Base-by-base conservation (phyloP, 2,888 invertebrate genomes). In the Clistopyga incitator region DNA sequence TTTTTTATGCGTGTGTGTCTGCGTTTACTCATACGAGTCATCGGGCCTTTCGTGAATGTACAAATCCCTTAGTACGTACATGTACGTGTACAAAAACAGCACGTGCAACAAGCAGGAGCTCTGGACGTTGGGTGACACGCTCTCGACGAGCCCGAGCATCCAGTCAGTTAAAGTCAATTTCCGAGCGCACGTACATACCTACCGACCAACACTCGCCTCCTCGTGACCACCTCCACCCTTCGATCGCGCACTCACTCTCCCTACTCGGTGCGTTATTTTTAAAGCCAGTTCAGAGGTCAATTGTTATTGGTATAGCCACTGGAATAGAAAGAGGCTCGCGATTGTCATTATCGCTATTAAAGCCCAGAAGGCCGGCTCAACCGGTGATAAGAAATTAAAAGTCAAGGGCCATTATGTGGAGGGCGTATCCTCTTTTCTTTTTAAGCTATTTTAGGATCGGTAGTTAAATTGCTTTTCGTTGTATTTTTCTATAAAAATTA, bases 91-190 rank as follows among this genome's bases (percentile, higher is more conserved):
- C 50, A 38, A 65, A 54, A 52, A 42, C 38, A 74, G 68, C 20
- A 71, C 64, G 65, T 64, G 74, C 78, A 70, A 78, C 74, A 70
- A 72, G 47, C 56, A 54, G 52, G 52, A 54, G 61, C 72, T 82
- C 78, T 70, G 75, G 47, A 64, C 78, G 82, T 75, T 78, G 75
- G 70, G 68, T 70, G 78, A 64, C 78, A 45, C 68, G 78, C 47
- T 34, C 45, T 42, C 52, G 54, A n/a, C 68, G 38, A 61, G 70
- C 38, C 20, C n/a, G 6, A 42, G n/a, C 56, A 64, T 54, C 64
- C 56, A 78, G 78, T 75, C 74, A 65, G 64, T 78, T 78, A 78
- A 42, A 72, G 71, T 72, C 72, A 71, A 78, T 78, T 78, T 71
- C 25, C 64, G 54, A 78, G 25, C 71, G 38, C 64, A 70, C 34